Percentiles rank a stretch among this genome's conserved stretches.
Evolutionary conservation across 2,888 invertebrate genomes (phyloP).

Genomic region (Scaeva pyrastri): DNA sequence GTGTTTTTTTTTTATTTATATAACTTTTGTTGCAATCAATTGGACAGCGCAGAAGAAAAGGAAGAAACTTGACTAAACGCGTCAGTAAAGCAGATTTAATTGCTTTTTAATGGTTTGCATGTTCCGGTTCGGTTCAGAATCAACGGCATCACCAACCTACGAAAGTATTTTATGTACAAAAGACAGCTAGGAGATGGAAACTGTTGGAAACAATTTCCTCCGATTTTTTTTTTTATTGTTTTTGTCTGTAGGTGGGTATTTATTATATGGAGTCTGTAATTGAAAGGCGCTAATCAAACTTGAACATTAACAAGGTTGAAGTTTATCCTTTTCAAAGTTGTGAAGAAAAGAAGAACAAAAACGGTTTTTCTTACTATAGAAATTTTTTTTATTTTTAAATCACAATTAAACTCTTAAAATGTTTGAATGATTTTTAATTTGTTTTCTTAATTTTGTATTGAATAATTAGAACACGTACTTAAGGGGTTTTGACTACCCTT

Average conservation of each 20-base stretch:
- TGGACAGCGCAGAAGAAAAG: no score
- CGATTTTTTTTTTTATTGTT: background rate
- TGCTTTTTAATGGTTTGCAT: constrained; percentile 18
- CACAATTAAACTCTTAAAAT: background rate
- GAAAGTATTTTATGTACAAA: no score
- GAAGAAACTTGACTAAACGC: background rate
- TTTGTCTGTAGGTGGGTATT: no score
- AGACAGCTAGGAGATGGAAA: background rate
- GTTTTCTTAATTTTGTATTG: constrained; percentile 1
- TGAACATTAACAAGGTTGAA: background rate
- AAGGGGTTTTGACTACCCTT: no score
- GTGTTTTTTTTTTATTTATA: no score
- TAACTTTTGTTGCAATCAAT: no score
- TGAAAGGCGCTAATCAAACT: constrained; percentile 12
- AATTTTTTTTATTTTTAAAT: background rate
- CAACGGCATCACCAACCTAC: background rate
- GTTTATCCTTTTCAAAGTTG: constrained; percentile 6
- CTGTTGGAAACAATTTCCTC: constrained; percentile 2
- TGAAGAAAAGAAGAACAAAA: background rate
- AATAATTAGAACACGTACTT: background rate
- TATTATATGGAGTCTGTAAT: background rate
- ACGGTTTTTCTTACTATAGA: background rate
- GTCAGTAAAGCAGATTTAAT: constrained; percentile 11
- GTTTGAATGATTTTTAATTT: constrained; percentile 1
- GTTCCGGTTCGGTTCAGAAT: background rate